Base-by-base conservation (phyloP, 2,888 invertebrate genomes). In the Cataglyphis albicans region DNA sequence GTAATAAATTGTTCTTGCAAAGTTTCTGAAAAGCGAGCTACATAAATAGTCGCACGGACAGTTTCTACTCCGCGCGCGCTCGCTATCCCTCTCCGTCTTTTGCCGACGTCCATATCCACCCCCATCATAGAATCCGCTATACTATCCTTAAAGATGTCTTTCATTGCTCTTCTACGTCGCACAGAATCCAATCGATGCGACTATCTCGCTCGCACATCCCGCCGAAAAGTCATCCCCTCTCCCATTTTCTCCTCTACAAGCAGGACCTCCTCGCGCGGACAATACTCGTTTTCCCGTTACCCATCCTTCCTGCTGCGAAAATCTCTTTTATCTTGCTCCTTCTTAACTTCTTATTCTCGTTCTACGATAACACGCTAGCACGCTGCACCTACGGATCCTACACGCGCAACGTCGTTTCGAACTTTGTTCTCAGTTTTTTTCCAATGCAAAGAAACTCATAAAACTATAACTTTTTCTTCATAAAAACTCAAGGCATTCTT, bases 1-100 rank as follows among this genome's bases (percentile, higher is more conserved):
- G 91, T 92, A 91, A 93, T 92, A 93, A 93, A 92, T 93, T 92
- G 92, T 93, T 93, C 91, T 92, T 88, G 89, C 90, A 89, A 92
- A 92, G 91, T 93, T 93, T 91, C 91, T 88, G 67, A 91, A 91
- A 92, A 88, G 89, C 89, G 83, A 90, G 92, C 91, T 91, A 90
- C 91, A 93, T 91, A 92, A 93, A 92, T 92, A 91, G 91, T 89
- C 89, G 63, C 87, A 84, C 63, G 67, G 75, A 84, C 72, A 84
- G 86, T 86, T 87, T 78, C 84, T 82, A 81, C 68, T 29, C 48
- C 65, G 57, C 76, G 61, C 57, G 73, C 57, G 61, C 86, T 44
- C 70, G 55, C 64, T 61, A 35, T 55, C 59, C 21, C 80, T 7
- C 64, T 80, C 35, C 64, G 41, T 83, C 64, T 32, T 61, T 83